Evolutionary conservation across 1,140 invertebrate genomes (phyloP).

Genomic region (Drosophila burlai): DNA sequence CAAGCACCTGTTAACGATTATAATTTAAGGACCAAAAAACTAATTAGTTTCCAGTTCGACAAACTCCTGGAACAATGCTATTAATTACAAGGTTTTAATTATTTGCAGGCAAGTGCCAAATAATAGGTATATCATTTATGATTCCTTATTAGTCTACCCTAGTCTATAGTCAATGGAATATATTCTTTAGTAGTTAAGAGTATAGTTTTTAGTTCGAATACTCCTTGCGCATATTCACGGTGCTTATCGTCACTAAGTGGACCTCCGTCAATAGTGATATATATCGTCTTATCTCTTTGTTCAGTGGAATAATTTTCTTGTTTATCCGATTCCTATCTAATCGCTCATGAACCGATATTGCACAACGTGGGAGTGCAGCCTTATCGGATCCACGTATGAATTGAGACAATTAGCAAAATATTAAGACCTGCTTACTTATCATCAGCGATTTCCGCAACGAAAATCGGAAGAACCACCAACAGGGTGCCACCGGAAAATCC

Average conservation of each 20-base stretch:
- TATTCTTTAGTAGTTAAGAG: background rate
- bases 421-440: slow-evolving; percentile 44
- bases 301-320: background rate
- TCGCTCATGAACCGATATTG: background rate
- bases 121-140: background rate
- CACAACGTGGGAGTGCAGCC: background rate
- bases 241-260: background rate
- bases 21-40: background rate
- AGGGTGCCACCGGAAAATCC: slow-evolving; percentile 74
- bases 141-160: background rate
- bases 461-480: slow-evolving; percentile 63
- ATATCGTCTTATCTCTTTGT: background rate
- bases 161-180: background rate
- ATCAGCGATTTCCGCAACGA: slow-evolving; percentile 74
- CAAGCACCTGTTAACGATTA: background rate
- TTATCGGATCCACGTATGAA: background rate
- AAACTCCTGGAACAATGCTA: too few species aligned
- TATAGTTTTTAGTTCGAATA: background rate
- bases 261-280: background rate
- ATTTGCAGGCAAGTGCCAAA: background rate
- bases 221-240: background rate
- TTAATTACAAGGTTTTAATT: too few species aligned
- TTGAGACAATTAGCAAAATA: background rate
- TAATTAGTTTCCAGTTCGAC: too few species aligned
- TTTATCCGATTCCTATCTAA: background rate